Percentiles rank a stretch among this genome's conserved stretches.
Evolutionary conservation across 2,888 invertebrate species (phyloP).

Genomic region (Neoaliturus tenellus): DNA sequence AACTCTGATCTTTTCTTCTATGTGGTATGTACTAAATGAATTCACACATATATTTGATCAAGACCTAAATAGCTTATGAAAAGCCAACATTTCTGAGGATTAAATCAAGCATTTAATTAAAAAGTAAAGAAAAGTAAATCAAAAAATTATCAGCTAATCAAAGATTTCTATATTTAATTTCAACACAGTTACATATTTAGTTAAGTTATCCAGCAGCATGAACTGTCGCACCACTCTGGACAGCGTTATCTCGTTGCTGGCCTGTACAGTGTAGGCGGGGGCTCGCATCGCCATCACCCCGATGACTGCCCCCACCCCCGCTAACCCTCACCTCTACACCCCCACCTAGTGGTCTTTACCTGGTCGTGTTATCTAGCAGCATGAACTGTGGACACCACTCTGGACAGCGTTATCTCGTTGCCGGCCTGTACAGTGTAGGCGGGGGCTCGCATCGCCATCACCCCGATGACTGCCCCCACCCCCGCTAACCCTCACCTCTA

Average conservation of each 20-base stretch:
- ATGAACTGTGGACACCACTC: constrained; percentile 69
- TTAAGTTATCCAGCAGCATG: constrained; percentile 69
- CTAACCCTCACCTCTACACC: constrained; percentile 74
- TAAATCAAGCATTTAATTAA: too few relatives aligned
- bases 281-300: constrained; percentile 72
- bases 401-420: constrained; percentile 71
- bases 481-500: constrained; percentile 74
- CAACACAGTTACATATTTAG: too few relatives aligned
- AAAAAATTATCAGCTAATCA: too few relatives aligned
- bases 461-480: constrained; percentile 75
- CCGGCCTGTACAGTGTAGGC: constrained; percentile 70
- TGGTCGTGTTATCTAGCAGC: constrained; percentile 69
- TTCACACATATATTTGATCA: too few relatives aligned
- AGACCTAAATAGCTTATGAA: too few relatives aligned
- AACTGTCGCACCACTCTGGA: constrained; percentile 69
- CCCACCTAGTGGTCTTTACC: constrained; percentile 76
- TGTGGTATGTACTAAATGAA: too few relatives aligned
- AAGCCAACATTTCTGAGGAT: too few relatives aligned
- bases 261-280: constrained; percentile 68
- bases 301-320: constrained; percentile 74
- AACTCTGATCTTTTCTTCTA: too few relatives aligned
- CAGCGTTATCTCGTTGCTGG: constrained; percentile 71
- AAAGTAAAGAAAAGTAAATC: too few relatives aligned
- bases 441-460: constrained; percentile 71
- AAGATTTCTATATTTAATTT: too few relatives aligned